Base-by-base conservation (phyloP, 1,140 invertebrate genomes). In the Eurosta solidaginis region DNA sequence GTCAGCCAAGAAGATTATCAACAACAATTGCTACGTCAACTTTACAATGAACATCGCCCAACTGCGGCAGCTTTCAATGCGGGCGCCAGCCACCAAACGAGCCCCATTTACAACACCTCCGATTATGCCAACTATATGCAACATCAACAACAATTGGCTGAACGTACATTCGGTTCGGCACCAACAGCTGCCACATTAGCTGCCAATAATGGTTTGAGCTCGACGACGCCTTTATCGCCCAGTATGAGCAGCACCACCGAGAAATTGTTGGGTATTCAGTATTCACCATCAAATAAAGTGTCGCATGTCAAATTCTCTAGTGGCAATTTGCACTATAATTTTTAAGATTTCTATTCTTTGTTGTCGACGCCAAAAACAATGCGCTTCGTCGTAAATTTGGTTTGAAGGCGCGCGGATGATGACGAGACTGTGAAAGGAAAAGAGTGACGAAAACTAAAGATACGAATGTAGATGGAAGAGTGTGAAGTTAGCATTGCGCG, bases 221-320 rank as follows among this genome's bases (percentile, higher is more conserved):
- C 54, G 20, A 52, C 50, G 5, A 20, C 75, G 27, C 78, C 44
- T 17, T 59, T 52, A 1, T 22, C 49, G 25, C 17, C 77, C 47
- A 49, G 81, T 82, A 6, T 79, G 27, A 49, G 27, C 29, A 36
- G 7, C 33, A 50, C 77, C 44, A 74, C 59, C 59, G 25, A 27
- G 79, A 81, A 59, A 73, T 80, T 76, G 74, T 81, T 40, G 79
- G 82, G 10, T 40, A 80, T 79, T 33, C 82, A 79, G 79, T 79
- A 80, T 80, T 81, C 81, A 6, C 77, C 85, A 27, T 82, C 83
- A 12, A 54, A 63, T 33, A 20, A 81, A 54, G 85, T 86, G 17
- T 86, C 85, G n/a, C 82, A 82, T 29, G 85, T 87, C 7, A 84
- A 80, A 49, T 86, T 82, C 80, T 80, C 76, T 10, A 85, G 85